Evolutionary conservation across 2,797 vertebrate species (phyloP).

Genomic region (Otus scops): DNA sequence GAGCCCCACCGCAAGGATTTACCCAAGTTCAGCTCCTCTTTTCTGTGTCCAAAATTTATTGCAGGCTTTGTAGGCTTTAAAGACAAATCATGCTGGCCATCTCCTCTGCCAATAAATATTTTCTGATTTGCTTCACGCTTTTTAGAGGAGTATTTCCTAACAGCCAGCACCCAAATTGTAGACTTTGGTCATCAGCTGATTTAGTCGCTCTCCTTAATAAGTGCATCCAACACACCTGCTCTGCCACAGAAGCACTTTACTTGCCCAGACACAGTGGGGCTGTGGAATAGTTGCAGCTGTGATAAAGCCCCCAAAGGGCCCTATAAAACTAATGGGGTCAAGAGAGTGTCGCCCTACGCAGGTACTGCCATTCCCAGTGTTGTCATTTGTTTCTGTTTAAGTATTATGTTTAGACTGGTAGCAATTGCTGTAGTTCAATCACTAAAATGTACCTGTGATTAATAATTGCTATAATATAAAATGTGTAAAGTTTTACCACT

Average conservation of each 20-base stretch:
- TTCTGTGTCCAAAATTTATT: neutral
- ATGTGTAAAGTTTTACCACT: conserved; percentile 62
- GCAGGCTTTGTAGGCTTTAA: neutral
- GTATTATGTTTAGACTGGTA: conserved; percentile 2
- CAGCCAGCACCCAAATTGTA: neutral
- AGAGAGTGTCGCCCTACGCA: neutral
- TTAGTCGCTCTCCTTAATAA: neutral
- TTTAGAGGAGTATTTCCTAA: neutral
- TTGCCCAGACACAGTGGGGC: neutral
- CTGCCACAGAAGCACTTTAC: neutral
- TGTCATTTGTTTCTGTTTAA: conserved; percentile 58
- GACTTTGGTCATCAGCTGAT: neutral
- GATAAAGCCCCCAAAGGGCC: conserved; percentile 28
- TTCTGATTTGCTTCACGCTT: neutral
- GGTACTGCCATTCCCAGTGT: neutral
- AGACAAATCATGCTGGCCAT: neutral
- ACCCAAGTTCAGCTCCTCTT: neutral
- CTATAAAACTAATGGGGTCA: conserved; percentile 52
- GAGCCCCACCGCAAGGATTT: neutral
- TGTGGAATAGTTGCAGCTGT: conserved; percentile 8
- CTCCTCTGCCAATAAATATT: neutral
- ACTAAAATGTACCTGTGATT: conserved; percentile 42
- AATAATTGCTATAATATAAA: conserved; percentile 54
- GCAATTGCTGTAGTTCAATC: conserved; percentile 35
- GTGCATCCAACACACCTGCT: conserved; percentile 35